A percentile compares a stretch with the other conserved stretches of the same genome.
These are phyloP conservation scores for Pollimyrus isidori DNA, from an alignment of 2,113 vertebrate genomes.

Conservation along the genomic window DNA sequence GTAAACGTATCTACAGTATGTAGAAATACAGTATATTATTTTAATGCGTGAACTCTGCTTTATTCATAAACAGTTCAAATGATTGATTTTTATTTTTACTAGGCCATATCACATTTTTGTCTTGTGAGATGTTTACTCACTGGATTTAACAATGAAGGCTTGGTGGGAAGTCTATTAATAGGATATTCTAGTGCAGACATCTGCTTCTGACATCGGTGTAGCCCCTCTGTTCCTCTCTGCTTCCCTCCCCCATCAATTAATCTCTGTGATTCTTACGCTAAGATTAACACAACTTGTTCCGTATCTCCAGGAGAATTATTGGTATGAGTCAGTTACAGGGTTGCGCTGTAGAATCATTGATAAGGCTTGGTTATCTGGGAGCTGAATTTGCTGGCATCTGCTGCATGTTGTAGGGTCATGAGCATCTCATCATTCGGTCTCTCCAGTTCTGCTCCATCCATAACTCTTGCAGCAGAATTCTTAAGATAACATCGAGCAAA, in stretches of 20 bases:
- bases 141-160: neutral
- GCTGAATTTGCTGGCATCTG: neutral
- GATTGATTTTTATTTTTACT: neutral
- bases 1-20: neutral
- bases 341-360: neutral
- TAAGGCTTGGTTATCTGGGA: neutral
- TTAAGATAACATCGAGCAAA: neutral
- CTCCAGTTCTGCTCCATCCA: neutral
- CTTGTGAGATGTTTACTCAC: neutral
- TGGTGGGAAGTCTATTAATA: conserved; percentile 12
- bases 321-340: neutral
- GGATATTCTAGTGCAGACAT: conserved; percentile 17
- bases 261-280: conserved; percentile 12
- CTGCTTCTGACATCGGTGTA: conserved; percentile 38
- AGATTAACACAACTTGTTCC: neutral
- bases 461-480: neutral
- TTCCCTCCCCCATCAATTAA: conserved; percentile 14
- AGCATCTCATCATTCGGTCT: neutral
- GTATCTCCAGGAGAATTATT: conserved; percentile 7
- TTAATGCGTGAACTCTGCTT: neutral
- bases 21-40: neutral
- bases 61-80: neutral
- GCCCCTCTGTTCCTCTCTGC: neutral
- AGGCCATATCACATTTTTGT: neutral
- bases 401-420: neutral